Base-by-base conservation (phyloP, 2,797 vertebrate species). In the Scomberomorus guttatus region DNA sequence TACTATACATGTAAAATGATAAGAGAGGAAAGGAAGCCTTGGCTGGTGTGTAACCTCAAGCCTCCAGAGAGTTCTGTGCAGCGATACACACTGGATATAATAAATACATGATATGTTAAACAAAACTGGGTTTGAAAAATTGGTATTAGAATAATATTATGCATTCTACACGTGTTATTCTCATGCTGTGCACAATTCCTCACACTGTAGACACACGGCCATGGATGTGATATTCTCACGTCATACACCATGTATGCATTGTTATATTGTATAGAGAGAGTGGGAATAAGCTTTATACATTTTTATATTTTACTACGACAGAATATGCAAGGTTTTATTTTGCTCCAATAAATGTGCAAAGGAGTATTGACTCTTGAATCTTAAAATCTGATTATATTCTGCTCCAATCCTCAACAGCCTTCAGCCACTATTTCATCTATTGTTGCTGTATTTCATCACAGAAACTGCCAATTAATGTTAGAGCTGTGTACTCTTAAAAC, bases 391-490 rank as follows among this genome's bases (percentile, higher is more conserved):
- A 62, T 50, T 48, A 66, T 27, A 63, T 50, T 50, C 18, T n/a
- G 46, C 12, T 20, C 66, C 32, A 46, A 12, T 52, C 48, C 10
- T 58, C 17, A 54, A 37, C 54, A 42, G 24, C 42, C 58, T 44
- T 44, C 18, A 0, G 10, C 1, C 50, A 54, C 5, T 54, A 61
- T 88, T 86, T 89, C 85, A 85, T 64, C 78, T 42, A 2, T 17
- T 12, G 48, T 72, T 64, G 70, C 56, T 6, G 61, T 74, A 80
- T 90, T 88, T 87, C 84, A 83, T 86, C 81, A 77, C 52, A 75
- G 52, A 56, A 67, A 10, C 14, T 60, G 42, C 78, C 84, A 81
- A 79, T 86, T 67, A 51, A 75, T 7, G 0, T 74, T 63, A 18
- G 34, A 59, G 54, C 51, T 18, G 27, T 73, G 75, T 68, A 50